A percentile compares a stretch with the other conserved stretches of the same genome.
Conservation (phyloP, 2,113 vertebrate species). For the Apeltes quadracus region DNA sequence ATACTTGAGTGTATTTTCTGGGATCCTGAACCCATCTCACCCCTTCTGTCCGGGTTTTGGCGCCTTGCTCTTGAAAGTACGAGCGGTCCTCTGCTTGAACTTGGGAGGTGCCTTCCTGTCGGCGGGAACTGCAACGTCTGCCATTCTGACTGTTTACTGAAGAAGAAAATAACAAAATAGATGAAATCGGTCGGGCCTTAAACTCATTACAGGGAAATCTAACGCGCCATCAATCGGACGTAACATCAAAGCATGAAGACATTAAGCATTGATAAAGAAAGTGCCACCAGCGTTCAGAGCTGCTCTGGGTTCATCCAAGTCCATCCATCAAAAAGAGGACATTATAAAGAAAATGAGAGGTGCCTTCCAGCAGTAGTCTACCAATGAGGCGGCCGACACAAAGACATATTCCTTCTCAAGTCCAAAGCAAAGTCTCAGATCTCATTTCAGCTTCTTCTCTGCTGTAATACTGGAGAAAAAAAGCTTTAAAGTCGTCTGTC, state of each 20-base stretch:
- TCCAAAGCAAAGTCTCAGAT: background rate
- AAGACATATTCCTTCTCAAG: conserved; percentile 13
- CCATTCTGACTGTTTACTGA: conserved; percentile 47
- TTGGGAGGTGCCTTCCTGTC: conserved; percentile 74
- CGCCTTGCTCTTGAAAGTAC: conserved; percentile 88
- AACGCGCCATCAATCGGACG: background rate
- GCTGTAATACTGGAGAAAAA: background rate
- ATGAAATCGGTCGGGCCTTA: background rate
- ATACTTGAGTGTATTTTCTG: background rate
- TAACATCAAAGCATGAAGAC: background rate
- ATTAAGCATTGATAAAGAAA: background rate
- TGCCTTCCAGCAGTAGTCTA: background rate
- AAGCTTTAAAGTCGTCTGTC: background rate
- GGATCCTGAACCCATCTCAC: conserved; percentile 56
- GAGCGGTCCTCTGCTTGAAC: conserved; percentile 74
- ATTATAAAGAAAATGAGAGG: background rate
- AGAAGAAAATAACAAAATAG: background rate
- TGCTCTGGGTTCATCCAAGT: background rate
- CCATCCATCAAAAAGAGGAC: background rate
- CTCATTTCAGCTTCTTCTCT: conserved; percentile 19
- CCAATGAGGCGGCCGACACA: background rate
- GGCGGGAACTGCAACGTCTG: conserved; percentile 54
- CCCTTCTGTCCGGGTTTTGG: conserved; percentile 91
- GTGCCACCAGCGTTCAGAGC: background rate
- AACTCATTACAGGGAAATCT: background rate